Base-by-base conservation (phyloP, 2,797 vertebrate species). In the Manis pentadactyla region DNA sequence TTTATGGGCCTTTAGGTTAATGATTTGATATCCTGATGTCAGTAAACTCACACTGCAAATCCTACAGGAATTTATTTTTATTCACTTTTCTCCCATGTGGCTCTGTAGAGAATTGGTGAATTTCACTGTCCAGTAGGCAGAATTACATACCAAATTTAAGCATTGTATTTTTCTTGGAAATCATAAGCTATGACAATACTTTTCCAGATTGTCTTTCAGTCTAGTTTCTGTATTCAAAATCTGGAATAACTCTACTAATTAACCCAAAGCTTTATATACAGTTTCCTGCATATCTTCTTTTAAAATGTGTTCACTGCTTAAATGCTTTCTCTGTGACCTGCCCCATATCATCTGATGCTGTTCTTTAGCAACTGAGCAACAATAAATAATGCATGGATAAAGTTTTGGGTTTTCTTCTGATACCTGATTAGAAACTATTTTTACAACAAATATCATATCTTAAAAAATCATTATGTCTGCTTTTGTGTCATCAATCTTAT, bases 1-100 rank as follows among this genome's bases (percentile, higher is more conserved):
- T 93, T 90, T 85, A 86, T 71, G 31, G 39, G 29, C 23, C 39
- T 88, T 51, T 95, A 91, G 90, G 55, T 91, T 81, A 96, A 81
- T 79, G 69, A 94, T 87, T 77, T 97, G 78, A 96, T 90, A 94
- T 89, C 39, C 31, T 93, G 46, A 64, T 95, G 63, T 69, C 31
- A 87, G 37, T 77, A 97, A 93, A 74, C 78, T 75, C 59, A 96
- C 57, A 83, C 53, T 75, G 79, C 34, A 96, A 95, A 88, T 94
- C 79, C 71, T 68, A 19, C 37, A 73, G 34, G 57, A 92, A 61
- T 55, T 68, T 93, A 46, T 81, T 69, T 86, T 39, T 71, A 75
- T 87, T 95, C 25, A 4, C 95, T 87, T 91, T 39, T 27, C 7
- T 95, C 66, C 79, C 75, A 4, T 21, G 66, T 84, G 61, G 10